phyloP scores from a whole-genome alignment of 2,888 invertebrate species.

The Allophyes oxyacanthae region DNA sequence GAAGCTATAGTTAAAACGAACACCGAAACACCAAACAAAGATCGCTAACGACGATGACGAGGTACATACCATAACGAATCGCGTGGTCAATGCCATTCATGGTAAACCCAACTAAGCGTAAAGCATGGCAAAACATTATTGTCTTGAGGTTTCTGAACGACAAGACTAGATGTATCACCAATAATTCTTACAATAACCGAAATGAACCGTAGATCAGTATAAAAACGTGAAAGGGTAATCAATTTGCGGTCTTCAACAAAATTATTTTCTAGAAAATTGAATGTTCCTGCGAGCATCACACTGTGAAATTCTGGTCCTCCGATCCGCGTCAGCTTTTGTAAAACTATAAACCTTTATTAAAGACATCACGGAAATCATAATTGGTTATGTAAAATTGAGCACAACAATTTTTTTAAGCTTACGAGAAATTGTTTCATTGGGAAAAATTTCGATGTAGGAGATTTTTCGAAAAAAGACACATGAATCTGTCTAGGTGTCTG shows the following conservation, averaged over 20 bases:
- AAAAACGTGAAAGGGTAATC: not conserved
- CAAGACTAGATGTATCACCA: constrained; percentile 25
- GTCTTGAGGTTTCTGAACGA: constrained; percentile 50
- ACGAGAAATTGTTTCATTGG: too few species aligned
- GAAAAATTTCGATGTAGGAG: too few species aligned
- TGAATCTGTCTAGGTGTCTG: too few species aligned
- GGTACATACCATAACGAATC: constrained; percentile 62
- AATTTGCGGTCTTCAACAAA: not conserved
- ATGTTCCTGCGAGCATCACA: too few species aligned
- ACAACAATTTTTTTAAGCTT: too few species aligned
- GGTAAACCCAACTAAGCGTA: constrained; percentile 57
- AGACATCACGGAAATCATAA: too few species aligned
- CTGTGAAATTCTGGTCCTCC: too few species aligned
- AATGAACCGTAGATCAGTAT: not conserved
- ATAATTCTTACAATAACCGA: constrained; percentile 28
- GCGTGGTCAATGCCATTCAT: constrained; percentile 65
- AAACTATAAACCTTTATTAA: too few species aligned
- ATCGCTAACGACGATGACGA: constrained; percentile 55
- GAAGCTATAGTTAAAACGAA: constrained; percentile 41
- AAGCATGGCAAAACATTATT: constrained; percentile 56
- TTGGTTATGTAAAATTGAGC: too few species aligned
- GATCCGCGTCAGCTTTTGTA: too few species aligned
- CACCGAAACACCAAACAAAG: constrained; percentile 57
- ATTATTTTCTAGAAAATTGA: not conserved
- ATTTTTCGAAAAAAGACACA: too few species aligned